A percentile compares a stretch with the other conserved stretches of the same genome.
phyloP scores from a whole-genome alignment of 1,140 invertebrate species.

The Orussus abietinus region DNA sequence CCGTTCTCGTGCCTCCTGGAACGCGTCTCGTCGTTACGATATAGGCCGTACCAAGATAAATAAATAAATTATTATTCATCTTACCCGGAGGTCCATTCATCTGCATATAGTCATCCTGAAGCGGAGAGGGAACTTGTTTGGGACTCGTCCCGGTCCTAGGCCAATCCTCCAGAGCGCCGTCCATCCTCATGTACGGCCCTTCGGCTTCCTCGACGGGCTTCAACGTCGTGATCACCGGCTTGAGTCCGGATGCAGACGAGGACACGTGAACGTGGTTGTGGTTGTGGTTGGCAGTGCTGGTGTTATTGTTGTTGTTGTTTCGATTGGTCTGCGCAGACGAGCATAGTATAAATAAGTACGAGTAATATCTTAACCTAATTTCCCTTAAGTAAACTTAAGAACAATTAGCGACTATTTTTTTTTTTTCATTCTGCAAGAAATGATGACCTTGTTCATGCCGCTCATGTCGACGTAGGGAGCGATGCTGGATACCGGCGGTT shows the following conservation, averaged over 20 bases:
- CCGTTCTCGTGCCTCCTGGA: slow-evolving; percentile 41
- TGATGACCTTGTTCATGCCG: slow-evolving; percentile 43
- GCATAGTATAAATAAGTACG: too few species aligned
- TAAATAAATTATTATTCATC: slow-evolving; percentile 1
- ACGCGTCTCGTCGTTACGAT: background rate
- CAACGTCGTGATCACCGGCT: slow-evolving; percentile 43
- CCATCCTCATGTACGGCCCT: slow-evolving; percentile 43
- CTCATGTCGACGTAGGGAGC: slow-evolving; percentile 53
- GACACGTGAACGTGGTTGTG: slow-evolving; percentile 44
- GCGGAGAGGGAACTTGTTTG: slow-evolving; percentile 43
- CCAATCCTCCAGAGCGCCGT: slow-evolving; percentile 40
- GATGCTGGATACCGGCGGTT: slow-evolving; percentile 37
- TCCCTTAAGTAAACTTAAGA: too few species aligned
- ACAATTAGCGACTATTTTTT: too few species aligned
- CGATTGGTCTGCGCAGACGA: slow-evolving; percentile 49
- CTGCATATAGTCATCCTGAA: slow-evolving; percentile 46
- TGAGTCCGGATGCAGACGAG: slow-evolving; percentile 35
- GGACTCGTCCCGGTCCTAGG: slow-evolving; percentile 35
- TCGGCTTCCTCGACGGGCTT: slow-evolving; percentile 50
- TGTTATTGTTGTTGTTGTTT: slow-evolving; percentile 48
- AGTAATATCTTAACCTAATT: too few species aligned
- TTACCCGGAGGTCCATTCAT: slow-evolving; percentile 50
- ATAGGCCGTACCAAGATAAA: background rate
- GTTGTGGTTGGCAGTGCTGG: slow-evolving; percentile 47
- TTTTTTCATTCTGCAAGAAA: slow-evolving; percentile 16